Percentiles rank a stretch among this genome's conserved stretches.
Conservation (phyloP, 2,888 invertebrate genomes). For the Thymelicus lineola region DNA sequence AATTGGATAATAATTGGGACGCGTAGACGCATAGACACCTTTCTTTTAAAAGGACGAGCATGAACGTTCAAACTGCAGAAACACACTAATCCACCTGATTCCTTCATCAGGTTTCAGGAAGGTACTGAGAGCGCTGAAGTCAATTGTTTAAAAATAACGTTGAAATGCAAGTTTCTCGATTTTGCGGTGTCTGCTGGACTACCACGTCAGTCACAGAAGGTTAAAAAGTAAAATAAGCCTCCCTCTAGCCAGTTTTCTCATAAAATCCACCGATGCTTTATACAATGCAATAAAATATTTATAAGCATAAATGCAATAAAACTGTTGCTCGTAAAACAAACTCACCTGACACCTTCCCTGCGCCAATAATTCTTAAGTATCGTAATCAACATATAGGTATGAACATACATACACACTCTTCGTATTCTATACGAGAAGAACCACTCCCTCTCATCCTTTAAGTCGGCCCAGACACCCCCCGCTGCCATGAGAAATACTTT, state of each 20-base stretch:
- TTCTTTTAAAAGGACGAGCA: too few species aligned
- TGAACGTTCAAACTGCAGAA: too few species aligned
- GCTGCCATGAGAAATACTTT: slow-evolving; percentile 72
- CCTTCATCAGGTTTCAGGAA: too few species aligned
- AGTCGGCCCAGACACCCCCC: slow-evolving; percentile 71
- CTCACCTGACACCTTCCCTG: slow-evolving; percentile 37
- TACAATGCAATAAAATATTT: slow-evolving; percentile 38
- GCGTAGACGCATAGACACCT: too few species aligned
- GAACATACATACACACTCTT: slow-evolving; percentile 40
- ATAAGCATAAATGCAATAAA: slow-evolving; percentile 40
- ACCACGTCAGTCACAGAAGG: too few species aligned
- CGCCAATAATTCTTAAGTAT: slow-evolving; percentile 39
- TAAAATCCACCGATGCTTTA: slow-evolving; percentile 32
- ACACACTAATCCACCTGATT: too few species aligned
- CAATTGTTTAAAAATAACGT: too few species aligned
- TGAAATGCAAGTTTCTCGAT: too few species aligned
- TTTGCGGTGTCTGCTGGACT: too few species aligned
- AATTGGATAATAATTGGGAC: too few species aligned
- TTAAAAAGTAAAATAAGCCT: slow-evolving; percentile 27
- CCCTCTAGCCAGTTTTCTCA: slow-evolving; percentile 27
- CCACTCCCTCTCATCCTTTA: slow-evolving; percentile 59
- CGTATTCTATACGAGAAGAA: slow-evolving; percentile 47
- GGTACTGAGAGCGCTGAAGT: too few species aligned
- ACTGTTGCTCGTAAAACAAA: slow-evolving; percentile 38
- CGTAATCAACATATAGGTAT: slow-evolving; percentile 32